Evolutionary conservation across 1,140 invertebrate genomes (phyloP).

Genomic region (Neodiprion virginianus): DNA sequence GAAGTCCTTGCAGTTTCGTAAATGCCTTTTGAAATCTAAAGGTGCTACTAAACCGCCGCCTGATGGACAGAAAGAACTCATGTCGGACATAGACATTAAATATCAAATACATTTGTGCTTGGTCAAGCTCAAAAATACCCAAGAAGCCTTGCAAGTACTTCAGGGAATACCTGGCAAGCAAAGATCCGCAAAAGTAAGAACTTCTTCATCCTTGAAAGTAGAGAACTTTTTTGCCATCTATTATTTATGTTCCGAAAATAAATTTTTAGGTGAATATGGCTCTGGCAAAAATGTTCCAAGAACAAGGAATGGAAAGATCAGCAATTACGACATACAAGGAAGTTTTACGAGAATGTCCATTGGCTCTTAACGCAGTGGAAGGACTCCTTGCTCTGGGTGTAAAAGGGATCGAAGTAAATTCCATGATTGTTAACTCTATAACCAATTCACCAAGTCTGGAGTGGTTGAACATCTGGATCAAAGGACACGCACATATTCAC

Average conservation of each 20-base stretch:
- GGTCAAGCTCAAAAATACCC: conserved; percentile 68
- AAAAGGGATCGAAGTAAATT: conserved; percentile 74
- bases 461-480: conserved; percentile 75
- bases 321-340: conserved; percentile 78
- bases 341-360: conserved; percentile 77
- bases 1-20: conserved; percentile 72
- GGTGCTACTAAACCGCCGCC: conserved; percentile 57
- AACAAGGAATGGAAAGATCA: conserved; percentile 74
- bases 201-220: neutral
- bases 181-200: conserved; percentile 67
- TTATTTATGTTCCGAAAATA: conserved; percentile 1
- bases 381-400: conserved; percentile 73
- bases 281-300: conserved; percentile 74
- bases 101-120: conserved; percentile 77
- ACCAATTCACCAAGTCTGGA: conserved; percentile 56
- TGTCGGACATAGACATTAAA: conserved; percentile 74
- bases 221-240: neutral
- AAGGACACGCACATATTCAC: conserved; percentile 70
- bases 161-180: conserved; percentile 75
- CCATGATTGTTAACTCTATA: conserved; percentile 68
- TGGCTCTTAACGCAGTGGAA: conserved; percentile 75
- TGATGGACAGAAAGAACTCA: conserved; percentile 60
- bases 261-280: conserved; percentile 67
- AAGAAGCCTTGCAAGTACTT: conserved; percentile 70
- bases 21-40: conserved; percentile 71